Evolutionary conservation across 2,113 vertebrate species (phyloP).

Genomic region (Albula goreensis): DNA sequence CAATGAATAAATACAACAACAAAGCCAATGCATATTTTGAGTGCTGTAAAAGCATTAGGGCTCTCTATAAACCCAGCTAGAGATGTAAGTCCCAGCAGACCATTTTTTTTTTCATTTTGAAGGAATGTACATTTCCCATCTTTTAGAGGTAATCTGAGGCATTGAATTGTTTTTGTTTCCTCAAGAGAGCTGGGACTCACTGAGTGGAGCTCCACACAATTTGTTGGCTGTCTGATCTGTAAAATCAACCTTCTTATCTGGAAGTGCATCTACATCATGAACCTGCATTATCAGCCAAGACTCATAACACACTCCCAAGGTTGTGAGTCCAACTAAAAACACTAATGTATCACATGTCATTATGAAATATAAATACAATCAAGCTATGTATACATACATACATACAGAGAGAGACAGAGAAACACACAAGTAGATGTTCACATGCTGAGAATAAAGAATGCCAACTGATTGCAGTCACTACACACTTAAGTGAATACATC

Average conservation of each 20-base stretch:
- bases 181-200: not conserved
- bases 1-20: not conserved
- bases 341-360: too few species aligned
- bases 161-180: not conserved
- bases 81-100: not conserved
- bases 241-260: slow-evolving; percentile 28
- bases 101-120: not conserved
- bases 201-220: slow-evolving; percentile 7
- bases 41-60: not conserved
- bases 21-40: not conserved
- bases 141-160: not conserved
- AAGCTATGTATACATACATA: too few species aligned
- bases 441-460: too few species aligned
- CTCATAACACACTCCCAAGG: too few species aligned
- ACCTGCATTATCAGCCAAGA: not conserved
- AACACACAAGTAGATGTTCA: too few species aligned
- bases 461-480: too few species aligned
- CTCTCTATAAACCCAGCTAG: not conserved
- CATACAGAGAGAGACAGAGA: too few species aligned
- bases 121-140: not conserved
- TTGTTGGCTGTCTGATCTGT: not conserved
- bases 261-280: not conserved
- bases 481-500: too few species aligned
- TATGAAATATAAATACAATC: too few species aligned
- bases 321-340: too few species aligned